These are phyloP conservation scores for Loxodonta africana DNA, from an alignment of 2,113 vertebrate species.

Conservation along the genomic window DNA sequence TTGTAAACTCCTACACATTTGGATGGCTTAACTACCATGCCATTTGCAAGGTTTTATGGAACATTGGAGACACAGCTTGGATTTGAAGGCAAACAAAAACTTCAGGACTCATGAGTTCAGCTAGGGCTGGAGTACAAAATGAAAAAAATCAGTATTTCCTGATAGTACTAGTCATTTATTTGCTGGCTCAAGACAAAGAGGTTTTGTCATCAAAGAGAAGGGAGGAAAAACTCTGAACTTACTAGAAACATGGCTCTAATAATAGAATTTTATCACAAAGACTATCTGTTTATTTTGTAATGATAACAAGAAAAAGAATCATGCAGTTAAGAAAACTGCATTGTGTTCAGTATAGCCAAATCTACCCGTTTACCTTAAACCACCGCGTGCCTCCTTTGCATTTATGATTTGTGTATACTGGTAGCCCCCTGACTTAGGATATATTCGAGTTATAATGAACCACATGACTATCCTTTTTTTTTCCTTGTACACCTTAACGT, in stretches of 20 bases:
- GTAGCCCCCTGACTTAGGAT: neutral
- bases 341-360: neutral
- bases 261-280: conserved; percentile 36
- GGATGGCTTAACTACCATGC: neutral
- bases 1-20: neutral
- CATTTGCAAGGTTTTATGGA: neutral
- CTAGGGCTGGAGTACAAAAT: neutral
- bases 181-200: conserved; percentile 41
- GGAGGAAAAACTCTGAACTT: conserved; percentile 47
- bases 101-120: neutral
- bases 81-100: neutral
- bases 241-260: conserved; percentile 11
- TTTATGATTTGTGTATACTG: neutral
- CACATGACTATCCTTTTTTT: neutral
- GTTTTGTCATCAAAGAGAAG: conserved; percentile 53
- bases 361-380: conserved; percentile 20
- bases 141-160: neutral
- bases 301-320: neutral
- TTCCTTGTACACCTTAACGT: neutral
- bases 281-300: conserved; percentile 30
- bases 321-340: neutral
- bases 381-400: neutral
- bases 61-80: neutral
- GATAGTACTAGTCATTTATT: neutral
- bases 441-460: neutral